Base-by-base conservation (phyloP, 2,113 vertebrate genomes). In the Vombatus ursinus region DNA sequence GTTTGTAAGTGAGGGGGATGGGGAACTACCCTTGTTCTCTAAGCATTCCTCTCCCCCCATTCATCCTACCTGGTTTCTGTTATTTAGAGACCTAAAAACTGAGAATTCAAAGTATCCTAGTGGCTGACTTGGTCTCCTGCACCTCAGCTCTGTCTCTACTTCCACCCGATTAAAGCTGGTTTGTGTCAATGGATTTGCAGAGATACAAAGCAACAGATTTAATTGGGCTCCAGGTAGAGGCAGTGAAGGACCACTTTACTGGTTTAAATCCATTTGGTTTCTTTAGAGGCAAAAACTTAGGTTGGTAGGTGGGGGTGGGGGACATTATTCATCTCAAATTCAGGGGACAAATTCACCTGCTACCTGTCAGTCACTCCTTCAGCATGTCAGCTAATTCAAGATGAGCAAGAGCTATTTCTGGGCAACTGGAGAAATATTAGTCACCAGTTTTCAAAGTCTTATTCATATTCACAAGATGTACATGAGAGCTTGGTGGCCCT, bases 271-370 rank as follows among this genome's bases (percentile, higher is more conserved):
- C 26, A 5, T 4, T 53, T 91, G n/a, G 16, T 94, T 49, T 93
- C 94, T 96, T 90, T 95, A 89, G 91, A 31, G 52, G 11, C 57
- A 50, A 37, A 91, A 93, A 11, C 49, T 93, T 92, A 49, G 91
- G 47, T 12, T 95, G 84, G 26, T 44, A 23, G 53, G 61, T 22
- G n/a, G 31, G 3, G 26, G 90, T 93, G 37, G 50, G 8, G 61
- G 61, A 31, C 37, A 91, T 22, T 50, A 50, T 95, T 91, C 54
- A 92, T 89, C 84, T 94, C 91, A 77, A 37, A 90, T 53, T 89
- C 31, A 94, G 90, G n/a, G n/a, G n/a, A n/a, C n/a, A n/a, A n/a
- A n/a, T n/a, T n/a, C 44, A 19, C 68, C n/a, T 84, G 37, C 28
- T 49, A 47, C 31, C 16, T 89, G 52, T 44, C 50, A 94, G 37